Evolutionary conservation across 2,888 invertebrate genomes (phyloP).

Genomic region (Drosophila gaucha): DNA sequence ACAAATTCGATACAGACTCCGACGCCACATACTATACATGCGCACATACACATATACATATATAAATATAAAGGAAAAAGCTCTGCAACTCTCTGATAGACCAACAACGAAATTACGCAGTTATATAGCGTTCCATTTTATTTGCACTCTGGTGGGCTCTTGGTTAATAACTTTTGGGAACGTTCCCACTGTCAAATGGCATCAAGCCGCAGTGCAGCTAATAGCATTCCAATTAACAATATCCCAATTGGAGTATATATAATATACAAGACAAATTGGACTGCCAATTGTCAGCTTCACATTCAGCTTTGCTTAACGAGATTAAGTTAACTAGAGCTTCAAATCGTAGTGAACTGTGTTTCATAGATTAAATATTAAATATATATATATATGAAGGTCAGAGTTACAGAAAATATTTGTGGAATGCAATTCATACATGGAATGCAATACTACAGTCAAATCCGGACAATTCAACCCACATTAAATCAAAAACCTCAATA

Average conservation of each 20-base stretch:
- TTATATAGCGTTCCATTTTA: conserved; percentile 40
- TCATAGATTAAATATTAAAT: not conserved
- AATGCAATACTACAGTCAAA: too few species aligned
- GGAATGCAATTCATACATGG: too few species aligned
- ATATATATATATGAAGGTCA: too few species aligned
- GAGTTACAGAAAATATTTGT: too few species aligned
- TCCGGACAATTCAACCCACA: too few species aligned
- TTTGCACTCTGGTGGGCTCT: not conserved
- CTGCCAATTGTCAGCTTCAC: conserved; percentile 10
- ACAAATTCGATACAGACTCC: conserved; percentile 40
- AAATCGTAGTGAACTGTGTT: not conserved
- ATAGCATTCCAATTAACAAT: conserved; percentile 50
- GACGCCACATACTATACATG: conserved; percentile 4
- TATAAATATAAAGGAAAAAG: not conserved
- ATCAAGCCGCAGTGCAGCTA: conserved; percentile 35
- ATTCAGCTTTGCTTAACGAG: not conserved
- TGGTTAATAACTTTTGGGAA: conserved; percentile 49
- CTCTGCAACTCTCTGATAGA: conserved; percentile 23
- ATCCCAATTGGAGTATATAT: conserved; percentile 17
- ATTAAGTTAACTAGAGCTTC: not conserved
- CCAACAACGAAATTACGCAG: conserved; percentile 35
- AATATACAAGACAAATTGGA: not conserved
- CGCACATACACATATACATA: not conserved
- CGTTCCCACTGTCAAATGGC: conserved; percentile 28
- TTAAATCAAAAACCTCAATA: too few species aligned